A percentile compares a stretch with the other conserved stretches of the same genome.
Evolutionary conservation across 1,140 invertebrate genomes (phyloP).

Genomic region (Centruroides sculpturatus): DNA sequence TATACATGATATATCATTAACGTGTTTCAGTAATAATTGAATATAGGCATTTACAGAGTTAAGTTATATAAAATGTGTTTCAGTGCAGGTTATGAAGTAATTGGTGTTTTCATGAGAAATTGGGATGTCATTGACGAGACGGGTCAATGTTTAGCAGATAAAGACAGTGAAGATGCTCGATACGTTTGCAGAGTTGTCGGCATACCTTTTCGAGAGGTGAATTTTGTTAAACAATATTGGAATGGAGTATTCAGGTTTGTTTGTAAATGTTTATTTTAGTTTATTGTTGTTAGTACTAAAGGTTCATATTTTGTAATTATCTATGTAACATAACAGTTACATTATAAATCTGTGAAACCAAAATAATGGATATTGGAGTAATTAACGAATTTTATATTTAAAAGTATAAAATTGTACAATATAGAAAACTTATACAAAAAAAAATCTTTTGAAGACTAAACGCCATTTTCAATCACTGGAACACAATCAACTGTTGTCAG

Average conservation of each 20-base stretch:
- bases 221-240: constrained; percentile 97
- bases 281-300: no score
- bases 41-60: neutral
- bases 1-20: neutral
- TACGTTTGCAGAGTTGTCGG: constrained; percentile 60
- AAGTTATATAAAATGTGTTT: neutral
- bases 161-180: constrained; percentile 71
- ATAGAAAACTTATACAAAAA: no score
- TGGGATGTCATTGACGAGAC: constrained; percentile 81
- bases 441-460: no score
- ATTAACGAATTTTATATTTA: no score
- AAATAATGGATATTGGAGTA: neutral
- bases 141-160: constrained; percentile 60
- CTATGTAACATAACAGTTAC: no score
- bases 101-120: constrained; percentile 86
- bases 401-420: no score
- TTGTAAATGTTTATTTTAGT: no score
- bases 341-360: no score
- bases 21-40: neutral
- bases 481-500: no score
- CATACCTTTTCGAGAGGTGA: constrained; percentile 50
- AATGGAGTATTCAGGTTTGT: constrained; percentile 75
- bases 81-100: constrained; percentile 56
- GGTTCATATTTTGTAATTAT: no score
- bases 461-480: no score